phyloP scores from a whole-genome alignment of 2,888 invertebrate genomes.

The Caradrina clavipalpis region DNA sequence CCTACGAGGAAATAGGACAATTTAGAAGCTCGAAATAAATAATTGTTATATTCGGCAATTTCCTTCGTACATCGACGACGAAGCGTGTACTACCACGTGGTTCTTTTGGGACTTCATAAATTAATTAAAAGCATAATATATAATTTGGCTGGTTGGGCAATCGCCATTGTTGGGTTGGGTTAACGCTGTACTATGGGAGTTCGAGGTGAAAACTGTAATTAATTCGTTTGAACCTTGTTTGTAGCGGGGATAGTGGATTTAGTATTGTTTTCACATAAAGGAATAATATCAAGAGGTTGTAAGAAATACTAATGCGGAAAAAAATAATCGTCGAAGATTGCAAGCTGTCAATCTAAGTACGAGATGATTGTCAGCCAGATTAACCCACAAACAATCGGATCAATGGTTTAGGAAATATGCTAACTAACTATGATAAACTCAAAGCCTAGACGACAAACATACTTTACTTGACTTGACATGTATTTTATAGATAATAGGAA shows the following conservation, averaged over 20 bases:
- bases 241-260: conserved; percentile 27
- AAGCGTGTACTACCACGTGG: conserved; percentile 44
- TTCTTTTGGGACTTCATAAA: conserved; percentile 58
- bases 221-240: conserved; percentile 22
- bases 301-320: background rate
- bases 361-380: too few relatives aligned
- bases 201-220: conserved; percentile 42
- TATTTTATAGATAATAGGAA: too few relatives aligned
- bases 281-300: background rate
- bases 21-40: background rate
- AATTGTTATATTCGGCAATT: background rate
- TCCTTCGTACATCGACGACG: conserved; percentile 25
- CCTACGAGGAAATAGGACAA: background rate
- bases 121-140: conserved; percentile 58
- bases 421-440: too few relatives aligned
- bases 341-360: too few relatives aligned
- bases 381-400: too few relatives aligned
- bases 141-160: conserved; percentile 48
- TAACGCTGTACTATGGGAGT: conserved; percentile 27
- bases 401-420: too few relatives aligned
- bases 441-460: too few relatives aligned
- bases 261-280: conserved; percentile 22
- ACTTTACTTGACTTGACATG: too few relatives aligned
- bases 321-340: background rate
- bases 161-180: conserved; percentile 39